phyloP scores from a whole-genome alignment of 2,113 vertebrate genomes.

The Brachionichthys hirsutus region DNA sequence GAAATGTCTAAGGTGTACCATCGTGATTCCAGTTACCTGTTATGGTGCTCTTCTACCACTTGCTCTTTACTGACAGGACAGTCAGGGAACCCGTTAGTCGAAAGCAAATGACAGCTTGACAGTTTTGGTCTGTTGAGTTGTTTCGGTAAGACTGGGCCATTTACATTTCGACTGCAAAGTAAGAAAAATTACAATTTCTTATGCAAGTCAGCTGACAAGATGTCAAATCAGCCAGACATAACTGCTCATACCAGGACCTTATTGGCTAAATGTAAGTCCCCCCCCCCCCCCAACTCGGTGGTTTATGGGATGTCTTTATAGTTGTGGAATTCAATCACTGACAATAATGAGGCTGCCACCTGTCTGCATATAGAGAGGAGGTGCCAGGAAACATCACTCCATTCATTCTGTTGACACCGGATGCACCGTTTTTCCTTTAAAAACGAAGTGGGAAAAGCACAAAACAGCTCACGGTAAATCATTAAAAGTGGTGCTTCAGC shows the following conservation, averaged over 20 bases:
- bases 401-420: slow-evolving; percentile 92
- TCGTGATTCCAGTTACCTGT: slow-evolving; percentile 73
- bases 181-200: too few relatives aligned
- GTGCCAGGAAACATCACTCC: slow-evolving; percentile 95
- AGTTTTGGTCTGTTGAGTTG: slow-evolving; percentile 89
- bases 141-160: slow-evolving; percentile 88
- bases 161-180: slow-evolving; percentile 83
- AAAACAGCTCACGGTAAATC: slow-evolving; percentile 16
- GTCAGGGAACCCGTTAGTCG: slow-evolving; percentile 92
- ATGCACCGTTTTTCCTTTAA: slow-evolving; percentile 89
- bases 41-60: slow-evolving; percentile 77
- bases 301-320: slow-evolving; percentile 7
- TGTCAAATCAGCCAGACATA: neutral
- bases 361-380: slow-evolving; percentile 87
- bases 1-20: neutral
- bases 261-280: too few relatives aligned
- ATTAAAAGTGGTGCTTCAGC: too few relatives aligned
- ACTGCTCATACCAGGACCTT: too few relatives aligned
- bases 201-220: too few relatives aligned
- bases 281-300: too few relatives aligned
- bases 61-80: slow-evolving; percentile 82
- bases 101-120: slow-evolving; percentile 81
- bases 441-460: slow-evolving; percentile 49
- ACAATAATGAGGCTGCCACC: slow-evolving; percentile 74
- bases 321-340: slow-evolving; percentile 25